These are phyloP conservation scores for Diarsia mendica DNA, from an alignment of 2,888 invertebrate genomes.

Conservation along the genomic window DNA sequence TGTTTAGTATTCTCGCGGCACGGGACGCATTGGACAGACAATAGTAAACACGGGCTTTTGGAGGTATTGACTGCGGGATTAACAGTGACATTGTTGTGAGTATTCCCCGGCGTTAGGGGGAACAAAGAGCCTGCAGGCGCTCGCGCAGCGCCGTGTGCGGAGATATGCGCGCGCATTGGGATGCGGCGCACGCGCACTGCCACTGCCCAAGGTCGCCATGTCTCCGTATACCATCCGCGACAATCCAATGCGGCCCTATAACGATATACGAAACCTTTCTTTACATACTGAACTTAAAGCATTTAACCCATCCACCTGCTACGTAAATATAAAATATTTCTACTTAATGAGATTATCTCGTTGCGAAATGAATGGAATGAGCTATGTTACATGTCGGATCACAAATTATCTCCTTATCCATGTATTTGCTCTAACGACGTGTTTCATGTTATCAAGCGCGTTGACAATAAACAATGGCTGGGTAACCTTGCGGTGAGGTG, in stretches of 20 bases:
- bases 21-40: slow-evolving; percentile 65
- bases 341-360: slow-evolving; percentile 29
- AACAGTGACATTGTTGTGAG: slow-evolving; percentile 67
- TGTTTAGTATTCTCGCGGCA: slow-evolving; percentile 67
- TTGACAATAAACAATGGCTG: slow-evolving; percentile 84
- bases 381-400: slow-evolving; percentile 35
- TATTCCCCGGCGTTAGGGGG: slow-evolving; percentile 69
- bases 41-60: slow-evolving; percentile 71
- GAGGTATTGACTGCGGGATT: slow-evolving; percentile 75
- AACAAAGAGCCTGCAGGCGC: slow-evolving; percentile 75
- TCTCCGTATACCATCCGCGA: slow-evolving; percentile 63
- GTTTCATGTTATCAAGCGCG: slow-evolving; percentile 78
- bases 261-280: slow-evolving; percentile 26
- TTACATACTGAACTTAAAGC: slow-evolving; percentile 3
- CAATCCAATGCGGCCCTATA: slow-evolving; percentile 27
- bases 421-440: slow-evolving; percentile 57
- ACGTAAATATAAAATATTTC: background rate
- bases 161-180: slow-evolving; percentile 75
- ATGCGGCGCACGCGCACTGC: slow-evolving; percentile 83
- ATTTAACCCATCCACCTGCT: background rate
- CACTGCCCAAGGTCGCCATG: slow-evolving; percentile 79
- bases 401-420: slow-evolving; percentile 53
- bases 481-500: slow-evolving; percentile 80
- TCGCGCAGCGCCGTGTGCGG: slow-evolving; percentile 53
- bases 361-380: slow-evolving; percentile 43